Evolutionary conservation across 92 coral and sea anemone species (phyloP), one percentile per base, ranked within the genome.

Genomic region (Bergia puertoricense): DNA sequence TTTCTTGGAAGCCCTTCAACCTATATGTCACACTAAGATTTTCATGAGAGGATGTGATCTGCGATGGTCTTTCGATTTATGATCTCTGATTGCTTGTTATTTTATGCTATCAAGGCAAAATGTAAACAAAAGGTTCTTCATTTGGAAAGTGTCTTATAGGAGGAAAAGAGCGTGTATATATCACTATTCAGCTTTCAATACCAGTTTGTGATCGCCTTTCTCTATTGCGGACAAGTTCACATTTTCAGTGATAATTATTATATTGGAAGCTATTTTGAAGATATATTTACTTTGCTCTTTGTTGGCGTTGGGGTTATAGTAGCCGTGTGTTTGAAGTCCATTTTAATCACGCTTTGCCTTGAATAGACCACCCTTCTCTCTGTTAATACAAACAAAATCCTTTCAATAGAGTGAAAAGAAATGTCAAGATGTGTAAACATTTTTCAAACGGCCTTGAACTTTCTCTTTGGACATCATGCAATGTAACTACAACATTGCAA

Each of bases 371-470:
- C 44, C 44, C 13, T 79, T 79, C 6, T 9, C 46, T 30, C 46
- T 45, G 46, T n/a, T 56, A 36, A 8, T 22, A 23, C 14, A 22
- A 44, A 42, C 50, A 82, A 18, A 22, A 62, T 59, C 59, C 56
- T 41, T 82, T 82, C 54, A 65, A 7, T 0, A 42, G 76, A 0
- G 20, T 66, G 86, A 82, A 65, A 41, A 9, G 86, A 82, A n/a
- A 67, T 14, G 86, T 43, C 86, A 41, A 66, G 41, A 67, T 43
- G 41, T 8, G 86, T 82, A 82, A 82, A 82, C 86, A 82, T 6
- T 6, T 82, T n/a, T 46, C 56, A 22, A 82, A 43, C 76, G 8
- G 59, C 57, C 41, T 46, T 82, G 22, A 42, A 18, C n/a, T 65
- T 13, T 82, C n/a, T 22, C 39, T 44, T 50, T 20, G 23, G 13